A percentile compares a stretch with the other conserved stretches of the same genome.
These are phyloP conservation scores for Microctonus hyperodae DNA, from an alignment of 2,888 invertebrate genomes.

Conservation along the genomic window DNA sequence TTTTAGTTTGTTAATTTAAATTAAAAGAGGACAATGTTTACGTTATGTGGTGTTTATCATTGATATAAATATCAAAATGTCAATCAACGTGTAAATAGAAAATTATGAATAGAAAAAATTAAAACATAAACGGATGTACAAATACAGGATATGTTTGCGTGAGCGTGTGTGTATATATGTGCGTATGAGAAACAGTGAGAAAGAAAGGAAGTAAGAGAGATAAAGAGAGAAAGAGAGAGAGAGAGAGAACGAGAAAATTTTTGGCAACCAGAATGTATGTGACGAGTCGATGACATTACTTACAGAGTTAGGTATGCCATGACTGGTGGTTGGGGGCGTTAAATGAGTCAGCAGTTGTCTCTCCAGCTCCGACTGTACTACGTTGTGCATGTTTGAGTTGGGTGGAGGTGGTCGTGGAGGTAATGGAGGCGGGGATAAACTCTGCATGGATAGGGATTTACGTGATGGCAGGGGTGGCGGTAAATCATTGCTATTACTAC, in stretches of 20 bases:
- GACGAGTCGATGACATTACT: conserved; percentile 58
- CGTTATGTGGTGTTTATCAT: too few relatives aligned
- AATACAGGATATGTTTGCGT: too few relatives aligned
- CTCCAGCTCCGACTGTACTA: conserved; percentile 58
- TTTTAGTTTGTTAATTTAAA: not conserved
- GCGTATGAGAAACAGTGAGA: not conserved
- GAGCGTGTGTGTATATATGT: too few relatives aligned
- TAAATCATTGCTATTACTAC: conserved; percentile 42
- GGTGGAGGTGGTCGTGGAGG: conserved; percentile 68
- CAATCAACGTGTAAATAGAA: too few relatives aligned
- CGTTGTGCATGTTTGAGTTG: conserved; percentile 60
- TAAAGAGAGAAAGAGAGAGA: conserved; percentile 24
- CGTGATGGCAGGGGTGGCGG: conserved; percentile 64
- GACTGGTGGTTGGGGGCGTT: conserved; percentile 61
- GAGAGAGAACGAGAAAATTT: conserved; percentile 21
- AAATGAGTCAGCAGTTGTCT: conserved; percentile 62
- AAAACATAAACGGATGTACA: too few relatives aligned
- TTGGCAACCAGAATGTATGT: conserved; percentile 21
- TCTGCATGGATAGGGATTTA: conserved; percentile 61
- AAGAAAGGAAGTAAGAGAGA: conserved; percentile 21
- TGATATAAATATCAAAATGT: too few relatives aligned
- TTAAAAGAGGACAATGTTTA: too few relatives aligned
- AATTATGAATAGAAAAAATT: too few relatives aligned
- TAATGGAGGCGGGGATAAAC: conserved; percentile 67
- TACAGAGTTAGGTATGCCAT: conserved; percentile 63